phyloP scores from a whole-genome alignment of 2,113 vertebrate genomes.

The Orientallactaga bullata region DNA sequence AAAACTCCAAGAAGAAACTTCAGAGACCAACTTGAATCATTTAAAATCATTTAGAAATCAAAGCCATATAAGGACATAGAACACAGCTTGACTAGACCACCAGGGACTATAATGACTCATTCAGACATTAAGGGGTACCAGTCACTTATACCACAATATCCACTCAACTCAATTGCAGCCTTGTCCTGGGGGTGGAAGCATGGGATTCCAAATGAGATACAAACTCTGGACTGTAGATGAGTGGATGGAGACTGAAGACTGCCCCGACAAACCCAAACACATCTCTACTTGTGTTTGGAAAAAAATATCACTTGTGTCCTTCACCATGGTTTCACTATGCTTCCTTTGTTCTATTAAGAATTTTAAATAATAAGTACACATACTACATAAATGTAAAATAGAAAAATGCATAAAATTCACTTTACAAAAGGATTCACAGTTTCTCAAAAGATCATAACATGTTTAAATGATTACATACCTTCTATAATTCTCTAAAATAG shows the following conservation, averaged over 20 bases:
- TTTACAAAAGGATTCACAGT: slow-evolving; percentile 3
- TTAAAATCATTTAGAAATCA: slow-evolving; percentile 24
- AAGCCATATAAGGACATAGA: slow-evolving; percentile 65
- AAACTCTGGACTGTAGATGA: not conserved
- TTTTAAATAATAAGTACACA: not conserved
- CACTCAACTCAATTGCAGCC: not conserved
- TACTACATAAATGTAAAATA: slow-evolving; percentile 45
- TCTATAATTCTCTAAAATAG: not conserved
- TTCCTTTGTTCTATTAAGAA: slow-evolving; percentile 41
- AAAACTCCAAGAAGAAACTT: slow-evolving; percentile 55
- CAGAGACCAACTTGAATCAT: slow-evolving; percentile 56
- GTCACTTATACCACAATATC: not conserved
- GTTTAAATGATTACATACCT: slow-evolving; percentile 14
- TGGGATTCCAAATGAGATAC: not conserved
- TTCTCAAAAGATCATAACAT: slow-evolving; percentile 28
- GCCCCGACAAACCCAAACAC: not conserved
- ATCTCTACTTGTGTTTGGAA: not conserved
- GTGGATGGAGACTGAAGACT: not conserved
- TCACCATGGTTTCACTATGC: slow-evolving; percentile 5
- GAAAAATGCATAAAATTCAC: not conserved
- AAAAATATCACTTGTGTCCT: not conserved
- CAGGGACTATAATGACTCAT: slow-evolving; percentile 60
- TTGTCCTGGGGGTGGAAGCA: not conserved
- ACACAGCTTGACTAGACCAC: slow-evolving; percentile 36
- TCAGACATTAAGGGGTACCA: slow-evolving; percentile 45